phyloP scores from a whole-genome alignment of 2,888 invertebrate species.

The Drosophila longiperda region DNA sequence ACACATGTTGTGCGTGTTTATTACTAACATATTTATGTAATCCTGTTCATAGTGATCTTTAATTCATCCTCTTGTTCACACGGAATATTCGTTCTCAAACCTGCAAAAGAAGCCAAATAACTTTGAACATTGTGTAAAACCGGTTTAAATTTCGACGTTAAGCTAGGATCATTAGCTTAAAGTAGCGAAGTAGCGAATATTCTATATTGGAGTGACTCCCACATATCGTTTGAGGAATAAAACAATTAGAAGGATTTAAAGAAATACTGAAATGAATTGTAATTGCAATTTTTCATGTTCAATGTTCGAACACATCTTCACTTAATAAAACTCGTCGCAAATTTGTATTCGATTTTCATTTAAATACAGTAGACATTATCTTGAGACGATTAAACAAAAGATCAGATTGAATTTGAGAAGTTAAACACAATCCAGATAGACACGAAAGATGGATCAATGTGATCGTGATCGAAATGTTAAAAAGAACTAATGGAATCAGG shows the following conservation, averaged over 20 bases:
- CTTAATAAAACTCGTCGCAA: not conserved
- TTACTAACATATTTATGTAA: not conserved
- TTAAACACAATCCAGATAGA: not conserved
- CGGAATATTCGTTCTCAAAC: not conserved
- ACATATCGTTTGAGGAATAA: not conserved
- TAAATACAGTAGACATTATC: not conserved
- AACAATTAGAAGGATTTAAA: not conserved
- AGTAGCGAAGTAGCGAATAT: not conserved
- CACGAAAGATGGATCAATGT: constrained; percentile 3
- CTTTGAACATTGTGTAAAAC: not conserved
- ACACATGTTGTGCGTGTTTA: constrained; percentile 1
- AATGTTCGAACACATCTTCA: not conserved
- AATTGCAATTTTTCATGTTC: not conserved
- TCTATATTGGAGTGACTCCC: not conserved
- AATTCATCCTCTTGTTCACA: not conserved
- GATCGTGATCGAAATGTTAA: constrained; percentile 19
- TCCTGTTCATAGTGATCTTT: not conserved
- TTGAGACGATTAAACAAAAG: not conserved
- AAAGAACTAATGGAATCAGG: constrained; percentile 38
- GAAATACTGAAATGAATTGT: not conserved
- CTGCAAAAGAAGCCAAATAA: not conserved
- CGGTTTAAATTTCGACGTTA: not conserved
- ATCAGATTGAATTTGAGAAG: not conserved
- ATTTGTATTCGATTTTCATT: not conserved
- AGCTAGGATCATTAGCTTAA: not conserved